Base-by-base conservation (phyloP, 2,888 invertebrate species). In the Drosophila phalerata region DNA sequence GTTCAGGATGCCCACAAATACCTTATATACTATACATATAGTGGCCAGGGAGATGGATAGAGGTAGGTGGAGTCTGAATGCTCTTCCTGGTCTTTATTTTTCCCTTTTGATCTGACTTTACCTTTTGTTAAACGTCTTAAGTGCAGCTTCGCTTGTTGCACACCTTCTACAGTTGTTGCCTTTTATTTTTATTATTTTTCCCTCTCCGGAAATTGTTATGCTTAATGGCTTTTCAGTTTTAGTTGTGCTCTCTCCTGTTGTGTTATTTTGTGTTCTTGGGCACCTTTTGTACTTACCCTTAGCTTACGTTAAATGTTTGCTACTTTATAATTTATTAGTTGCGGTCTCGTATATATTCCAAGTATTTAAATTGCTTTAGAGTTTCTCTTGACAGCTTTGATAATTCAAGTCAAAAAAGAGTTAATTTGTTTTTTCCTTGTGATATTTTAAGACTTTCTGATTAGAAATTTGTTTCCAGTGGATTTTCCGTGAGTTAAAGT, bases 161-260 rank as follows among this genome's bases (percentile, higher is more conserved):
- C 77, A 77, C 77, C 80, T 66, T 67, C 77, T 76, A 45, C 34
- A 58, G 60, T 58, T 63, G 51, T n/a, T 38, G 34, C 51, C 37
- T 40, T 22, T 53, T 55, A 47, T 43, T 60, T 67, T 67, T 73
- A 38, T 25, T 25, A 28, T 56, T 55, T 60, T 61, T 22, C 61
- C 52, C 48, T 47, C 61, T 63, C 79, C 85, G 88, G 85, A 85
- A 82, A 84, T 85, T 82, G 88, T 88, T 84, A 85, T 88, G 75
- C 69, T 82, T 82, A 82, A 85, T 87, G 75, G 75, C 60, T 67
- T 83, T 83, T 73, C 57, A 77, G 65, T 69, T 67, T 61, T 52
- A 52, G 66, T 61, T 70, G 49, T 61, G 37, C 25, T 32, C 30
- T 32, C 52, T 51, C 37, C 49, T 49, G 37, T 40, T 37, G 42